A percentile compares a stretch with the other conserved stretches of the same genome.
Evolutionary conservation across 2,113 vertebrate genomes (phyloP).

Genomic region (Callipepla squamata): DNA sequence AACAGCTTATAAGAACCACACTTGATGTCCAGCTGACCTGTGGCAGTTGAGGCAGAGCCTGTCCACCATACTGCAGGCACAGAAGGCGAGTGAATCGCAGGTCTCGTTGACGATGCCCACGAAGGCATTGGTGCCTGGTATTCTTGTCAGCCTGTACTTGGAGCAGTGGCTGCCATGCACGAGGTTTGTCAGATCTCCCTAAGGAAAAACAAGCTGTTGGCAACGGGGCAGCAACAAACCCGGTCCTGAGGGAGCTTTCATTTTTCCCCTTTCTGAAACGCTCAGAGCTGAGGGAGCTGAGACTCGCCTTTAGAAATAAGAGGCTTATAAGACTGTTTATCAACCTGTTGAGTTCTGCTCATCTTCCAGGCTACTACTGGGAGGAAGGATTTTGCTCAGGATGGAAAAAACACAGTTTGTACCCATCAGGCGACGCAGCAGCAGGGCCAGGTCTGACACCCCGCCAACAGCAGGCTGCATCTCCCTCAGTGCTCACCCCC

Average conservation of each 20-base stretch:
- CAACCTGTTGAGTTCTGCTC: background rate
- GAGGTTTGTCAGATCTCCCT: conserved; percentile 98
- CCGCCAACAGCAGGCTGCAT: background rate
- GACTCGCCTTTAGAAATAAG: fast-evolving
- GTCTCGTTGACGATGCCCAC: conserved; percentile 98
- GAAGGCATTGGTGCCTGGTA: conserved; percentile 95
- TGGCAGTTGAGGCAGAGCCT: conserved; percentile 98
- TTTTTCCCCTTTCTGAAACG: background rate
- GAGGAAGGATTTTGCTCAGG: background rate
- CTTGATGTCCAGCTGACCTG: conserved; percentile 75
- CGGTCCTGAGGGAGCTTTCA: background rate
- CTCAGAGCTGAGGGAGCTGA: background rate
- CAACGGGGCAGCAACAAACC: background rate
- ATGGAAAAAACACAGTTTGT: background rate
- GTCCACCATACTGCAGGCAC: conserved; percentile 97
- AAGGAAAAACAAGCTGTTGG: background rate
- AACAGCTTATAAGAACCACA: fast-evolving
- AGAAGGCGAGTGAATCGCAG: conserved; percentile 95
- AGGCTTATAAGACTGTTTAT: background rate
- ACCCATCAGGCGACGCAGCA: background rate
- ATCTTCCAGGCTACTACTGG: background rate
- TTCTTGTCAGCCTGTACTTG: conserved; percentile 91
- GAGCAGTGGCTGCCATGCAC: conserved; percentile 98
- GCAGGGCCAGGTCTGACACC: fast-evolving
- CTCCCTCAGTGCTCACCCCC: fast-evolving